Conservation (phyloP, 2,888 invertebrate genomes). For the Pyrochroa serraticornis region DNA sequence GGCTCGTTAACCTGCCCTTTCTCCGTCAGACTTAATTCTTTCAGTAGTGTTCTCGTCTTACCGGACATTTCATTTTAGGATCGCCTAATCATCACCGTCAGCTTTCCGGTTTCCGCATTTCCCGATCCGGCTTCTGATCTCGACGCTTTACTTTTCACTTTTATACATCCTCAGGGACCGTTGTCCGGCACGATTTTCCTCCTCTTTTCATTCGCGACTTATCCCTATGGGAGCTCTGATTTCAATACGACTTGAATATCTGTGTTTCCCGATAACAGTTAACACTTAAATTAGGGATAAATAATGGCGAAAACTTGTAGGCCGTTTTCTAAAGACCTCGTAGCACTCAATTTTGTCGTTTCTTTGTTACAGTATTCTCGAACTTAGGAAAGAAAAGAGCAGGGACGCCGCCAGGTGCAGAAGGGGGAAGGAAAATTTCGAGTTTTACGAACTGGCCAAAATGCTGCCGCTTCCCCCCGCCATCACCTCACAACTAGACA, state of each 20-base stretch:
- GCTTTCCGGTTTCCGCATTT: constrained; percentile 32
- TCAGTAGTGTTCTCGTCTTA: constrained; percentile 24
- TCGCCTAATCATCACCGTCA: constrained; percentile 36
- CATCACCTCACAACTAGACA: constrained; percentile 92
- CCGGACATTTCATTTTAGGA: constrained; percentile 41
- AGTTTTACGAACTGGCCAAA: constrained; percentile 95
- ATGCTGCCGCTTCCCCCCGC: constrained; percentile 90
- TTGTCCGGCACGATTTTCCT: constrained; percentile 54
- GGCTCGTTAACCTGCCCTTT: constrained; percentile 43
- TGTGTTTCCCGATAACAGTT: constrained; percentile 30
- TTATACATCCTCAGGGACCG: constrained; percentile 58
- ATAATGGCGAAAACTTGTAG: constrained; percentile 24
- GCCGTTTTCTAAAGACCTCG: constrained; percentile 18
- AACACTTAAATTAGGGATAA: constrained; percentile 31
- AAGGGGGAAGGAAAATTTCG: constrained; percentile 93
- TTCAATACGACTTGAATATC: constrained; percentile 51
- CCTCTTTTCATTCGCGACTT: constrained; percentile 50
- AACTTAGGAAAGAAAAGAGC: constrained; percentile 91
- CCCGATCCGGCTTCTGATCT: constrained; percentile 37
- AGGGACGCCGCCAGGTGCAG: constrained; percentile 90
- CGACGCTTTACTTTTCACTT: constrained; percentile 57
- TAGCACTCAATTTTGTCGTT: constrained; percentile 20
- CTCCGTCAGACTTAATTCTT: constrained; percentile 43
- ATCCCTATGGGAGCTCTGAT: constrained; percentile 53
- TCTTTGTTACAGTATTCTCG: constrained; percentile 81